phyloP scores from a whole-genome alignment of 2,797 vertebrate genomes.

The Geotrypetes seraphini region DNA sequence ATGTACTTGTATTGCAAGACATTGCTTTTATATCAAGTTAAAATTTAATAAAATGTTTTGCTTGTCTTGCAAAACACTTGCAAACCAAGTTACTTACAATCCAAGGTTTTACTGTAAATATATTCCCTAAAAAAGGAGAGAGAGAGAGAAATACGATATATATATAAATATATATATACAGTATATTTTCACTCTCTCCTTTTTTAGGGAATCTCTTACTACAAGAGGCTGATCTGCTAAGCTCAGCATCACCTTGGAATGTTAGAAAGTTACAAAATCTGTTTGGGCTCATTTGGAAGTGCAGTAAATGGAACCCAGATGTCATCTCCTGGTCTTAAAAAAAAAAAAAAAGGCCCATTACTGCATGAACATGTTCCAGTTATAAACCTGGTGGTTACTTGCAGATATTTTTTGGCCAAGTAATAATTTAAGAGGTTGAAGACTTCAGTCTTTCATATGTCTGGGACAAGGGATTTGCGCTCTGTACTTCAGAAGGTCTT shows the following conservation, averaged over 20 bases:
- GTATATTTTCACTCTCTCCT: neutral
- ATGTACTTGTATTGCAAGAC: too few relatives aligned
- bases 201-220: conserved; percentile 21
- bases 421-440: conserved; percentile 13
- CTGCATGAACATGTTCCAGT: conserved; percentile 9
- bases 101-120: too few relatives aligned
- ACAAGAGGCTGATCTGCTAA: conserved; percentile 19
- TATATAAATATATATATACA: too few relatives aligned
- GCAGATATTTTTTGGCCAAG: conserved; percentile 10
- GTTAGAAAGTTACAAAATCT: conserved; percentile 31
- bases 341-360: conserved; percentile 7
- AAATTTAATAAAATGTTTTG: too few relatives aligned
- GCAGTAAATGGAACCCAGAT: conserved; percentile 6
- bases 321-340: conserved; percentile 3
- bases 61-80: too few relatives aligned
- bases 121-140: too few relatives aligned
- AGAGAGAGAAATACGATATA: too few relatives aligned
- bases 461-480: conserved; percentile 8
- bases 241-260: conserved; percentile 28
- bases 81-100: too few relatives aligned
- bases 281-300: conserved; percentile 14
- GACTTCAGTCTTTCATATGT: conserved; percentile 5
- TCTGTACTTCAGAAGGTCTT: too few relatives aligned
- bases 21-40: too few relatives aligned
- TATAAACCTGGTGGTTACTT: conserved; percentile 5